Evolutionary conservation across 2,888 invertebrate genomes (phyloP), one percentile per base, ranked within the genome.

Genomic region (Antitype chi): DNA sequence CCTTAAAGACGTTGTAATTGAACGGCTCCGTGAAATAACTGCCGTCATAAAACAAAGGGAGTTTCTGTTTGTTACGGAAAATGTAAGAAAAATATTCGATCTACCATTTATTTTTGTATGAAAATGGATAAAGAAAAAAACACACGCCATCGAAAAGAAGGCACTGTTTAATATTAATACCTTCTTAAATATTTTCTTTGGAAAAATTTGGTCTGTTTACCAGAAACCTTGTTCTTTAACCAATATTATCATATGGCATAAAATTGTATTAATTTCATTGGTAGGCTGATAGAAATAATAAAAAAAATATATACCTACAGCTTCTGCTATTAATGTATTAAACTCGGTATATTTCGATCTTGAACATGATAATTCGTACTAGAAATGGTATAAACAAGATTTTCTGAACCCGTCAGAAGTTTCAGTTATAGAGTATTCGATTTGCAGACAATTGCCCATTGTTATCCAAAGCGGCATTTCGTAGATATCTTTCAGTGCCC

Each of bases 1-100:
- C 53, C 69, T 70, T 70, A 80, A 83, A 68, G 74, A 85, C 79
- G 71, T 83, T 63, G 79, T 78, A 86, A 84, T 86, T 79, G 84
- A 71, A 86, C 69, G 55, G 55, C 67, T 67, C 63, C 52, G 57
- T 71, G 72, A 74, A 78, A 73, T 64, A 75, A 78, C 78, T 74
- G 68, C 77, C 72, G 73, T 64, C 69, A 72, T 78, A 82, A 85
- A 82, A 67, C 67, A 85, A 68, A 75, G 25, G 28, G 49, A 63
- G 25, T 63, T 74, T 81, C 64, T 78, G 55, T 70, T 82, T 55
- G 62, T 32, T 60, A 64, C 74, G 52, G 68, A 71, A 71, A 77
- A 85, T 68, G 57, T 78, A 38, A 85, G 70, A 64, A 75, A 85
- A 84, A 85, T 82, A 85, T 85, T 64, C 62, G n/a, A 67, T 74